phyloP scores from a whole-genome alignment of 2,888 invertebrate species.

The Drosophila mercatorum region DNA sequence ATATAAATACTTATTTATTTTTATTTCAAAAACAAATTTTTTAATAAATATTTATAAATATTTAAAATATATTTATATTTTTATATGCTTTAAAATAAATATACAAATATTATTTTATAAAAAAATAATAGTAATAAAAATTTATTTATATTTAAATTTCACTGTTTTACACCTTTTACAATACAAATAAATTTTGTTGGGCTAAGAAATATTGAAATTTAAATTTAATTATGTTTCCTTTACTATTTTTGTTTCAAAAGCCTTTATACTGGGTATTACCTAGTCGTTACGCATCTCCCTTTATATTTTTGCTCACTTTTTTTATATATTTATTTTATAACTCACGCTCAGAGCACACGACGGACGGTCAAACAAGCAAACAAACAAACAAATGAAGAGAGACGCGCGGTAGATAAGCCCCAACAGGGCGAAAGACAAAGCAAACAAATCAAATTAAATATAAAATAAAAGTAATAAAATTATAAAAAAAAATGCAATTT shows the following conservation, averaged over 20 bases:
- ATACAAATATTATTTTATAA: too few species aligned
- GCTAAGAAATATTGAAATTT: background rate
- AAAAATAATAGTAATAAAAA: too few species aligned
- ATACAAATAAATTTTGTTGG: too few species aligned
- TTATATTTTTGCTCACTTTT: slow-evolving; percentile 7
- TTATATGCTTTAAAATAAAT: too few species aligned
- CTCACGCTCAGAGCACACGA: slow-evolving; percentile 4
- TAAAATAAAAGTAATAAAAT: slow-evolving; percentile 40
- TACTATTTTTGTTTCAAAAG: too few species aligned
- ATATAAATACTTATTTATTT: too few species aligned
- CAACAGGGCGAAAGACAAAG: slow-evolving; percentile 8
- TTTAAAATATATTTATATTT: too few species aligned
- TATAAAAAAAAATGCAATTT: slow-evolving; percentile 24
- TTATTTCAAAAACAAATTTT: too few species aligned
- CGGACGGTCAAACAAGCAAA: slow-evolving; percentile 17
- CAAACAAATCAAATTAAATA: slow-evolving; percentile 17
- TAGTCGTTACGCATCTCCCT: too few species aligned
- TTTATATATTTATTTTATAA: slow-evolving; percentile 21
- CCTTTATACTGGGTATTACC: background rate
- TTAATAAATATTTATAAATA: too few species aligned
- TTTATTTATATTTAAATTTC: too few species aligned
- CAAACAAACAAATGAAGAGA: slow-evolving; percentile 21
- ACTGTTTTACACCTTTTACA: too few species aligned
- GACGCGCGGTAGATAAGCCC: slow-evolving; percentile 33
- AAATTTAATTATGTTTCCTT: background rate